A percentile compares a stretch with the other conserved stretches of the same genome.
phyloP scores from a whole-genome alignment of 2,113 vertebrate species.

The Lampris incognitus region DNA sequence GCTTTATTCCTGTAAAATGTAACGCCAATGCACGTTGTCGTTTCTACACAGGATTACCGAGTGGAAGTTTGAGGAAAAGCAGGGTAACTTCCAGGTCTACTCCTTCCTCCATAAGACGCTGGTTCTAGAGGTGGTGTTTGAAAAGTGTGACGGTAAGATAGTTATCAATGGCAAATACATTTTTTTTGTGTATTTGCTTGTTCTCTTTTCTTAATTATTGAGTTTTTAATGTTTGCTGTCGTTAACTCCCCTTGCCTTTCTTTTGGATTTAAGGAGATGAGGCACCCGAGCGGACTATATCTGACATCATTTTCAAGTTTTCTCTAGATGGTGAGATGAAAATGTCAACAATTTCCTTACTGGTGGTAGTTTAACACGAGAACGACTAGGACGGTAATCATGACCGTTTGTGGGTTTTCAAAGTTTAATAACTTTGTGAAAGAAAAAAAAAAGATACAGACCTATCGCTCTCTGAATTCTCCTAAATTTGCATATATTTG shows the following conservation, averaged over 20 bases:
- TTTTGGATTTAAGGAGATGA: slow-evolving; percentile 50
- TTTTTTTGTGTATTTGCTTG: background rate
- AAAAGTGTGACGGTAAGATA: slow-evolving; percentile 64
- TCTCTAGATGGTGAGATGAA: slow-evolving; percentile 73
- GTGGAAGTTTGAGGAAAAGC: slow-evolving; percentile 68
- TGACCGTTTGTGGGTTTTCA: no score
- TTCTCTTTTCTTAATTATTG: no score
- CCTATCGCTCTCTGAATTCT: no score
- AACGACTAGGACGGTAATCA: no score
- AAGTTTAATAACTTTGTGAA: no score
- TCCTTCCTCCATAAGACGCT: slow-evolving; percentile 77
- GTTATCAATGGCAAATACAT: background rate
- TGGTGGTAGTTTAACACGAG: no score
- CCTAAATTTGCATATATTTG: no score
- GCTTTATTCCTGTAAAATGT: background rate
- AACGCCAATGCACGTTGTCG: background rate
- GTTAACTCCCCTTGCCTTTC: background rate
- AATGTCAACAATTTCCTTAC: background rate
- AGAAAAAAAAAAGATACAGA: no score
- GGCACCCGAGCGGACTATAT: slow-evolving; percentile 59
- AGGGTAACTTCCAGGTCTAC: slow-evolving; percentile 51
- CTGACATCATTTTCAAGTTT: slow-evolving; percentile 62
- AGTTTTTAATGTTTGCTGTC: background rate
- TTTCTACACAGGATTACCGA: slow-evolving; percentile 75
- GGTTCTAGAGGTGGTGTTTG: slow-evolving; percentile 65